These are phyloP conservation scores for Gnathonemus longibarbis DNA, from an alignment of 2,113 vertebrate genomes.

Conservation along the genomic window DNA sequence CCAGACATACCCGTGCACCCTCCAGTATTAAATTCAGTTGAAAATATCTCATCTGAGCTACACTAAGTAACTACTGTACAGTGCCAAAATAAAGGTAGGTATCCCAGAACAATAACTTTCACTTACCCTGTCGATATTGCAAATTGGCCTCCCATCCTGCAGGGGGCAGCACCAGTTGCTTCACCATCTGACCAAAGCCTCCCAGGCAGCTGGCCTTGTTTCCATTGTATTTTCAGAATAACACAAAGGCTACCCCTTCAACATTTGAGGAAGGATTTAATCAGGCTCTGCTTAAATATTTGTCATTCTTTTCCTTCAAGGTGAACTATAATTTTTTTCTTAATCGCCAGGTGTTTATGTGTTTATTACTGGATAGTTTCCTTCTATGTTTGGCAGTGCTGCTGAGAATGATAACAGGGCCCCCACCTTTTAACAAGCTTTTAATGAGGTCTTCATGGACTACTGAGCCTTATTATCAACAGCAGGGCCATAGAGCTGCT, in stretches of 20 bases:
- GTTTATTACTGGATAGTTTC: neutral
- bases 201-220: neutral
- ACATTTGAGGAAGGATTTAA: neutral
- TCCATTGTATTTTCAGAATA: neutral
- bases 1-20: neutral
- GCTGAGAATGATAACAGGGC: neutral
- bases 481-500: neutral
- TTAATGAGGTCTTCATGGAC: slow-evolving; percentile 8
- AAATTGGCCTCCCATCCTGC: neutral
- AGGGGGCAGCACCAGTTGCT: neutral
- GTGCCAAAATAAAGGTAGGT: neutral
- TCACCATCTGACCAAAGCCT: neutral
- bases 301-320: neutral
- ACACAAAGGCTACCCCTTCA: neutral
- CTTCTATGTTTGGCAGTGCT: neutral
- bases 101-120: neutral
- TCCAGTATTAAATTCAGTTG: neutral
- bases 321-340: neutral
- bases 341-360: neutral
- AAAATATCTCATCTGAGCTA: neutral
- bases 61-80: neutral
- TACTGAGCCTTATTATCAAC: slow-evolving; percentile 4
- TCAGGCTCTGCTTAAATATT: neutral
- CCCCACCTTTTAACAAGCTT: slow-evolving; percentile 1
- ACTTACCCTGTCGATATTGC: neutral